Base-by-base conservation (phyloP, 1,140 invertebrate genomes). In the Brachionus sp. region DNA sequence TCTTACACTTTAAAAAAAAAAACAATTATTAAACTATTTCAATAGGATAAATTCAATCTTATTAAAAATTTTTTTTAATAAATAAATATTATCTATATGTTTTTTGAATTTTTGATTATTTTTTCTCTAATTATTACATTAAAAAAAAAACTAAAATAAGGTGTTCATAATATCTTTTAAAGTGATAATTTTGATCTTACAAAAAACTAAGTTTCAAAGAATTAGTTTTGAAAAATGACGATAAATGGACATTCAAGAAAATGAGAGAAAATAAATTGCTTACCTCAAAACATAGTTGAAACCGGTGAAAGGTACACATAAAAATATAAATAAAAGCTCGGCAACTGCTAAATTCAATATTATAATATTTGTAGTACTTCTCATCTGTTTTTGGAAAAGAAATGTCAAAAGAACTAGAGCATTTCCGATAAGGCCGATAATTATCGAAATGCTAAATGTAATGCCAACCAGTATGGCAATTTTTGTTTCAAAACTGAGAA, bases 301-400 rank as follows among this genome's bases (percentile, higher is more conserved):
- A 88, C 88, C 46, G 13, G 84, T 66, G 57, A 66, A 95, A 0
- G 96, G 96, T 35, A 98, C 95, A 89, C 96, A 98, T 88, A 98
- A 95, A 62, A 96, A 92, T 46, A 98, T 95, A 88, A 98, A 98
- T 5, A 96, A 91, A 7, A 98, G 90, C 88, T 98, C 96, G 5
- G 96, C 95, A 3, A 92, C 85, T 0, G 93, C 93, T 90, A 95
- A 92, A 85, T 94, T 95, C 33, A 92, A 91, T 84, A 97, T 97
- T 3, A 97, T 91, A 46, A 96, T 91, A 87, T 97, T 97, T 25
- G 95, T 97, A 2, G 95, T 96, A 6, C 94, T 95, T 85, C 95
- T 90, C 95, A 97, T 96, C 86, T 94, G 93, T 77, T 94, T 93
- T 89, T 96, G 95, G 3, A 92, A 93, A 0, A 95, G 93, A 16